These are phyloP conservation scores for Amiota communis DNA, from an alignment of 2,888 invertebrate genomes.

Conservation along the genomic window DNA sequence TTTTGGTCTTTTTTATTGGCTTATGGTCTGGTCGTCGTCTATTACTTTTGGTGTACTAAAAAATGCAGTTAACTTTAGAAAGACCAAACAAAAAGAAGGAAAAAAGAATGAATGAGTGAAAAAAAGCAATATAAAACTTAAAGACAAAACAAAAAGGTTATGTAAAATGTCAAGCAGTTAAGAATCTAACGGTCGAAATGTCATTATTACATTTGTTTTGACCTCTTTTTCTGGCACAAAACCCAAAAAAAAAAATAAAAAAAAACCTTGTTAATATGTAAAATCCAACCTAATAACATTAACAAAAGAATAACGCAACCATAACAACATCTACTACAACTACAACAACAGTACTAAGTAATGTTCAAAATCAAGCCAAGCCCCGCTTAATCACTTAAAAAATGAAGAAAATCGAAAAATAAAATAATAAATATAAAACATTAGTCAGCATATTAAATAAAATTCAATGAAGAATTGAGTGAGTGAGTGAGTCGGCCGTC, in stretches of 20 bases:
- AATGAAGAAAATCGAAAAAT: background rate
- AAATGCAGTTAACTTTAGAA: slow-evolving; percentile 20
- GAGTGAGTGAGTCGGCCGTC: no score
- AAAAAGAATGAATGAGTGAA: background rate
- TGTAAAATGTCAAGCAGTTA: slow-evolving; percentile 72
- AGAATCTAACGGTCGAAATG: slow-evolving; percentile 69
- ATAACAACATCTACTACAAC: background rate
- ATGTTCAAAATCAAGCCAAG: no score
- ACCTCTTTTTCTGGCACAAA: slow-evolving; percentile 50
- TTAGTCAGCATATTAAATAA: no score
- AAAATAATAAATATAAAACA: background rate
- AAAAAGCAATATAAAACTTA: slow-evolving; percentile 51
- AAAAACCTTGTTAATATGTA: background rate
- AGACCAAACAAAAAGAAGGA: slow-evolving; percentile 25
- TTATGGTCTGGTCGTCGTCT: background rate
- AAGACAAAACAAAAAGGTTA: slow-evolving; percentile 63
- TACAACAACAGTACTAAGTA: slow-evolving; percentile 7
- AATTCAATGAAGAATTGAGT: no score
- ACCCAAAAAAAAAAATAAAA: slow-evolving; percentile 11
- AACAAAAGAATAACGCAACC: slow-evolving; percentile 21
- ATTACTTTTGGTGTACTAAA: slow-evolving; percentile 23
- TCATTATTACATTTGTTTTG: slow-evolving; percentile 67
- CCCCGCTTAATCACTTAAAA: no score
- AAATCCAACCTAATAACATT: slow-evolving; percentile 15
- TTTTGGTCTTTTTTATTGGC: slow-evolving; percentile 35